Evolutionary conservation across 2,797 vertebrate species (phyloP).

Genomic region (Gambusia yucatana): DNA sequence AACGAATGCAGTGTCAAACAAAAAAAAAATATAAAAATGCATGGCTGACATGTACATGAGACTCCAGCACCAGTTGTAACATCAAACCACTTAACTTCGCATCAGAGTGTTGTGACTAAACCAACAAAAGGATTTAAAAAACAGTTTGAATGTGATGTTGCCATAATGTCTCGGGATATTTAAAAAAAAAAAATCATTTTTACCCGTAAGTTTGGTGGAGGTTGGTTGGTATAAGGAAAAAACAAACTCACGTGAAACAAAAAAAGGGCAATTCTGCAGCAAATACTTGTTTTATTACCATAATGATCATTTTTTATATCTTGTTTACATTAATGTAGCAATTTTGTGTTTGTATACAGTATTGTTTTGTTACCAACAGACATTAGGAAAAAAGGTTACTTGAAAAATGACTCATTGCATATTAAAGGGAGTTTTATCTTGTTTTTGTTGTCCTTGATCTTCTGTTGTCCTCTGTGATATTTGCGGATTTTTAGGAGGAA

Average conservation of each 20-base stretch:
- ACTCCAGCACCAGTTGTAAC: slow-evolving; percentile 73
- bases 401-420: slow-evolving; percentile 83
- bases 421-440: slow-evolving; percentile 86
- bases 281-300: slow-evolving; percentile 82
- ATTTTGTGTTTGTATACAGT: slow-evolving; percentile 87
- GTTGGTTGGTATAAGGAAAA: slow-evolving; percentile 53
- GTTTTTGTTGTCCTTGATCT: slow-evolving; percentile 58
- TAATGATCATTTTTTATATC: slow-evolving; percentile 85
- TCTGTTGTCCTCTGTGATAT: not conserved
- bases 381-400: slow-evolving; percentile 82
- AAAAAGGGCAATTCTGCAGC: slow-evolving; percentile 68
- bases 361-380: slow-evolving; percentile 85
- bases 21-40: slow-evolving; percentile 53
- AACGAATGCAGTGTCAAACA: slow-evolving; percentile 75
- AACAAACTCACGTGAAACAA: slow-evolving; percentile 45
- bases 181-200: slow-evolving; percentile 61
- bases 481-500: not conserved
- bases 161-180: slow-evolving; percentile 80
- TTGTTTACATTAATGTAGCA: slow-evolving; percentile 87
- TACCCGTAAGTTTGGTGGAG: slow-evolving; percentile 71
- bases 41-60: slow-evolving; percentile 79
- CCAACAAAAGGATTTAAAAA: slow-evolving; percentile 21
- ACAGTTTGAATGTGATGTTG: slow-evolving; percentile 80
- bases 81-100: slow-evolving; percentile 73
- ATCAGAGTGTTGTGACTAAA: slow-evolving; percentile 71